These are phyloP conservation scores for Pleuronectes platessa DNA, from an alignment of 2,113 vertebrate species.

Conservation along the genomic window DNA sequence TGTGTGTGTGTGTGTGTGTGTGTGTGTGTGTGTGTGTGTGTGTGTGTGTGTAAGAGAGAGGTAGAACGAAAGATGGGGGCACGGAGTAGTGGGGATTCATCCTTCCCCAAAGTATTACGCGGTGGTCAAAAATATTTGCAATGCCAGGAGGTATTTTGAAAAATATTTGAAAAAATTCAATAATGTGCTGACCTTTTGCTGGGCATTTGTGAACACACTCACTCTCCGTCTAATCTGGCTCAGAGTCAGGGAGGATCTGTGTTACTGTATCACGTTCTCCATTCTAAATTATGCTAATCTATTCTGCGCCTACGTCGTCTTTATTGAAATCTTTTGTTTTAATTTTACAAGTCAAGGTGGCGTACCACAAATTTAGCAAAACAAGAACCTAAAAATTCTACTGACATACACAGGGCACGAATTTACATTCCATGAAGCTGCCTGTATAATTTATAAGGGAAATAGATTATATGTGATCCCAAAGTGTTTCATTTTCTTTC, in stretches of 20 bases:
- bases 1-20: constrained; percentile 29
- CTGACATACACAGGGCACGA: not conserved
- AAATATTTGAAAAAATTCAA: constrained; percentile 96
- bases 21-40: constrained; percentile 13
- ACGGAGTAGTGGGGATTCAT: constrained; percentile 87
- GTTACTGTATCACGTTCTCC: constrained; percentile 51
- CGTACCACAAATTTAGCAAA: constrained; percentile 14
- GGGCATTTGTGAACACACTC: constrained; percentile 80
- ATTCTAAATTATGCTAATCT: constrained; percentile 75
- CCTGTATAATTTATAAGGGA: constrained; percentile 9
- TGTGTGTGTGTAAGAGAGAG: constrained; percentile 21
- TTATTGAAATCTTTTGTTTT: constrained; percentile 56
- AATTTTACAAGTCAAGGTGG: constrained; percentile 30
- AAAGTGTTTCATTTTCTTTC: not conserved
- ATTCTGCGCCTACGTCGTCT: constrained; percentile 55
- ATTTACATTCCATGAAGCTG: constrained; percentile 2
- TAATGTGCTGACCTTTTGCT: constrained; percentile 93
- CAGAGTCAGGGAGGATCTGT: constrained; percentile 72
- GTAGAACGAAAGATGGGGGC: constrained; percentile 57
- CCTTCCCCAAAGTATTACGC: constrained; percentile 96
- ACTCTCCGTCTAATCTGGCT: constrained; percentile 73
- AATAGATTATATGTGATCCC: not conserved
- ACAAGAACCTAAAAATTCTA: not conserved
- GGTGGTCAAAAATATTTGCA: constrained; percentile 99
- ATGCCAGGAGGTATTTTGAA: constrained; percentile 99